phyloP scores from a whole-genome alignment of 1,140 invertebrate genomes.

The Cheumatopsyche charites region DNA sequence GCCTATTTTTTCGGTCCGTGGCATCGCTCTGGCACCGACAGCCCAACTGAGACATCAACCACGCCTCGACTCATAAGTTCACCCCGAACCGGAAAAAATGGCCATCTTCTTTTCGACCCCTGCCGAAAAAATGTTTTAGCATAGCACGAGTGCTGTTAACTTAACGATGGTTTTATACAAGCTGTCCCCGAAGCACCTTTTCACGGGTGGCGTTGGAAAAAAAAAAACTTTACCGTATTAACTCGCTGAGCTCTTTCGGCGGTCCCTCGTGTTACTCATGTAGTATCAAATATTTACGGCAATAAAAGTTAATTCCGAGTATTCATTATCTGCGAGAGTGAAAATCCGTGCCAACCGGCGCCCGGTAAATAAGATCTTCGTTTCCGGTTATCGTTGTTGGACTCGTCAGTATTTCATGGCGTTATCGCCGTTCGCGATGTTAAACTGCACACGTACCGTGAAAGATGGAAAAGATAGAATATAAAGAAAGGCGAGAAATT shows the following conservation, averaged over 20 bases:
- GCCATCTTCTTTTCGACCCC: constrained; percentile 11
- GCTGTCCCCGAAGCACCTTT: constrained; percentile 20
- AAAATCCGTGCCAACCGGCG: no score
- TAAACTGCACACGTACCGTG: background rate
- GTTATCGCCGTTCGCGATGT: background rate
- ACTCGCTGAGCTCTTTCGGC: constrained; percentile 7
- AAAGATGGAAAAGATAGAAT: background rate
- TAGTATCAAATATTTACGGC: constrained; percentile 24
- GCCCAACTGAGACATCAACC: constrained; percentile 19
- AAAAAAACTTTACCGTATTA: constrained; percentile 19
- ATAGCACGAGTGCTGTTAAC: constrained; percentile 23
- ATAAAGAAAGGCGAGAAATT: constrained; percentile 13
- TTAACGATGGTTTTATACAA: constrained; percentile 28
- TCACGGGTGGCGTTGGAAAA: background rate
- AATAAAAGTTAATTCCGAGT: constrained; percentile 21
- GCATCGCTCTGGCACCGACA: constrained; percentile 7
- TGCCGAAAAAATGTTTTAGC: constrained; percentile 17
- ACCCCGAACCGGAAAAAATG: constrained; percentile 12
- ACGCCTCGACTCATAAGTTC: constrained; percentile 22
- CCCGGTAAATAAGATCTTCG: background rate
- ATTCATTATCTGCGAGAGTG: constrained; percentile 15
- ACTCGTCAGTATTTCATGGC: background rate
- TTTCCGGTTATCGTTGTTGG: background rate
- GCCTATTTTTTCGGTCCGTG: no score
- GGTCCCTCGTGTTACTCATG: constrained; percentile 1